Evolutionary conservation across 2,888 invertebrate species (phyloP).

Genomic region (Eupeodes luniger): DNA sequence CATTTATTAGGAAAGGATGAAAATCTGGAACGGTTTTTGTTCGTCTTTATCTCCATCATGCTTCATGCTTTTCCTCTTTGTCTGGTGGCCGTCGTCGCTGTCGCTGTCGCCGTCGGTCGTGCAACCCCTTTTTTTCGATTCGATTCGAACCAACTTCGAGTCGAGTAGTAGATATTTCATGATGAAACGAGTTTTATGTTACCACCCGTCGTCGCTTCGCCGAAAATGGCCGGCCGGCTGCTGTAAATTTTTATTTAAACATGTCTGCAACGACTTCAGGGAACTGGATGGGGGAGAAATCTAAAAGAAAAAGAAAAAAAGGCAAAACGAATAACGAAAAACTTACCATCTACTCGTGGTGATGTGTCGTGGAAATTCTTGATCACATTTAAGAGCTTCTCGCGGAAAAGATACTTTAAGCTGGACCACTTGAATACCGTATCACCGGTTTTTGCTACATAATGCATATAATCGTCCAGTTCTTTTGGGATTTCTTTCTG

Average conservation of each 20-base stretch:
- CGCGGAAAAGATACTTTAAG: slow-evolving; percentile 93
- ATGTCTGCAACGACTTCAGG: slow-evolving; percentile 65
- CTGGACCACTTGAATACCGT: slow-evolving; percentile 96
- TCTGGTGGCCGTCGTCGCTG: slow-evolving; percentile 30
- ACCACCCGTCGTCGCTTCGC: slow-evolving; percentile 63
- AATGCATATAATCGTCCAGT: slow-evolving; percentile 93
- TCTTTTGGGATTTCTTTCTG: slow-evolving; percentile 94
- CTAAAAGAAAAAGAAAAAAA: slow-evolving; percentile 33
- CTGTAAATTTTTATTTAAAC: slow-evolving; percentile 52
- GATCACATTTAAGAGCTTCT: slow-evolving; percentile 94
- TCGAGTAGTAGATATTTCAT: slow-evolving; percentile 51
- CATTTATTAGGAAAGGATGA: not conserved
- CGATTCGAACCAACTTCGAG: slow-evolving; percentile 24
- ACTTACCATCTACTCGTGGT: slow-evolving; percentile 85
- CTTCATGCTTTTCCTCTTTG: slow-evolving; percentile 35
- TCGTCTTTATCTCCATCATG: slow-evolving; percentile 19
- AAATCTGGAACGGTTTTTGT: slow-evolving; percentile 14
- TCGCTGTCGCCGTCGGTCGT: slow-evolving; percentile 25
- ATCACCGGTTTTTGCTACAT: slow-evolving; percentile 97
- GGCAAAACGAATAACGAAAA: slow-evolving; percentile 16
- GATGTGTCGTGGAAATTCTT: slow-evolving; percentile 94
- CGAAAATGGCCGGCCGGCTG: slow-evolving; percentile 66
- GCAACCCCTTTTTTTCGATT: slow-evolving; percentile 60
- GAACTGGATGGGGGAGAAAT: slow-evolving; percentile 43
- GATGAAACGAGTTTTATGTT: slow-evolving; percentile 72